Percentiles rank a stretch among this genome's conserved stretches.
phyloP scores from a whole-genome alignment of 1,140 invertebrate genomes.

The Bombus picipes region DNA sequence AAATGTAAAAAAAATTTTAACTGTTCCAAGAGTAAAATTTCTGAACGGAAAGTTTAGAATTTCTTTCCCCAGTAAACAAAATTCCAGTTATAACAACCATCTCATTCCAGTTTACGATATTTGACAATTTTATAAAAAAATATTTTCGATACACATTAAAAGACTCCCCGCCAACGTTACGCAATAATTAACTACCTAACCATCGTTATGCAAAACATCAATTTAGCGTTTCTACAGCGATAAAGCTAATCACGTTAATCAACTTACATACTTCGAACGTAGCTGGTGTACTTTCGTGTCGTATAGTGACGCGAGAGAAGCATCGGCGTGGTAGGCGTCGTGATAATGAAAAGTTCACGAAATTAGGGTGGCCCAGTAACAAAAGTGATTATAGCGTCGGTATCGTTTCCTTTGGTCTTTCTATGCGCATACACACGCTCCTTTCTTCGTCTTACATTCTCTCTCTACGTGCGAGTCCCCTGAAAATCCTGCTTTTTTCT shows the following conservation, averaged over 20 bases:
- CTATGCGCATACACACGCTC: not conserved
- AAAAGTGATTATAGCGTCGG: slow-evolving; percentile 24
- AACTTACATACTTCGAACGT: not conserved
- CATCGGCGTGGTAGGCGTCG: not conserved
- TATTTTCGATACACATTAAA: no score
- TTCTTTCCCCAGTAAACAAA: no score
- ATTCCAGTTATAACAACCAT: no score
- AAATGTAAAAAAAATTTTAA: not conserved
- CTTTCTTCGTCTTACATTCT: not conserved
- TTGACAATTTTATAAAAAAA: no score
- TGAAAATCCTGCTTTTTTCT: not conserved
- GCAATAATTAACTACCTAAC: not conserved
- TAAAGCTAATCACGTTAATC: slow-evolving; percentile 26
- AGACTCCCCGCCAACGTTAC: no score
- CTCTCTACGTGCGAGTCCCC: no score
- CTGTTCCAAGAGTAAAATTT: no score
- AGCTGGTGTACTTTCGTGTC: not conserved
- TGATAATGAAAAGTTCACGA: not conserved
- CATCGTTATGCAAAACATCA: not conserved
- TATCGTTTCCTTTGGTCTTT: slow-evolving; percentile 10
- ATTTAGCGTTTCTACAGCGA: not conserved
- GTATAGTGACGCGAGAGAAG: not conserved
- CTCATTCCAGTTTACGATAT: no score
- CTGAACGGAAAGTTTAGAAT: no score
- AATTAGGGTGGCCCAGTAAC: slow-evolving; percentile 14